Percentiles rank a stretch among this genome's conserved stretches.
Conservation (phyloP, 2,113 vertebrate species). For the Myotis lucifugus region DNA sequence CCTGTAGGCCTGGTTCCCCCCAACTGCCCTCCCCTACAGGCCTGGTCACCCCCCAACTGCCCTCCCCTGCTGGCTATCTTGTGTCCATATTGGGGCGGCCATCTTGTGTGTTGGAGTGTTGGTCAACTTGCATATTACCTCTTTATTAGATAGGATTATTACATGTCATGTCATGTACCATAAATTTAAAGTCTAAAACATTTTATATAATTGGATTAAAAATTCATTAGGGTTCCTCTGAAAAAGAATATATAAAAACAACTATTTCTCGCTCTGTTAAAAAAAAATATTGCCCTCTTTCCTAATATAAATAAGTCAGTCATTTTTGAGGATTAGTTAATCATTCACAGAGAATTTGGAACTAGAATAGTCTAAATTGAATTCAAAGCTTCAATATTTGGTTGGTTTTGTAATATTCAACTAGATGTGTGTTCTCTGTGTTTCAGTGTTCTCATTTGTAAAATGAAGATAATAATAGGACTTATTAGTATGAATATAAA, state of each 20-base stretch:
- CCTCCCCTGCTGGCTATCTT: too few relatives aligned
- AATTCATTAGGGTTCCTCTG: not conserved
- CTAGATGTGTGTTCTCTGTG: not conserved
- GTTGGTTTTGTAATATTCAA: not conserved
- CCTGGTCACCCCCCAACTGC: too few relatives aligned
- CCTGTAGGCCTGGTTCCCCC: too few relatives aligned
- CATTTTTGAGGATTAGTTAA: not conserved
- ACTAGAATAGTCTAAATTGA: not conserved
- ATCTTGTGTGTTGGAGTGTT: too few relatives aligned
- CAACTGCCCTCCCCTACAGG: too few relatives aligned
- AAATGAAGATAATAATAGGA: not conserved
- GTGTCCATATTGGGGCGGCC: too few relatives aligned
- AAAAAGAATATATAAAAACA: not conserved
- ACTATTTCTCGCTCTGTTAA: not conserved
- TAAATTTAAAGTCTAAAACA: not conserved
- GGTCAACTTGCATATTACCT: too few relatives aligned
- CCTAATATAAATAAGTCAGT: not conserved
- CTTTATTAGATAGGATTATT: not conserved
- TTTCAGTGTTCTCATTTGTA: slow-evolving; percentile 11
- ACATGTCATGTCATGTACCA: not conserved
- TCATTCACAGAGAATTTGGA: not conserved
- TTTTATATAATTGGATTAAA: not conserved
- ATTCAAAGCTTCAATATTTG: not conserved
- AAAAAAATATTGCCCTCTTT: not conserved
- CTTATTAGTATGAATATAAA: not conserved